Base-by-base conservation (phyloP, 2,888 invertebrate genomes). In the Caenorhabditis afra region DNA sequence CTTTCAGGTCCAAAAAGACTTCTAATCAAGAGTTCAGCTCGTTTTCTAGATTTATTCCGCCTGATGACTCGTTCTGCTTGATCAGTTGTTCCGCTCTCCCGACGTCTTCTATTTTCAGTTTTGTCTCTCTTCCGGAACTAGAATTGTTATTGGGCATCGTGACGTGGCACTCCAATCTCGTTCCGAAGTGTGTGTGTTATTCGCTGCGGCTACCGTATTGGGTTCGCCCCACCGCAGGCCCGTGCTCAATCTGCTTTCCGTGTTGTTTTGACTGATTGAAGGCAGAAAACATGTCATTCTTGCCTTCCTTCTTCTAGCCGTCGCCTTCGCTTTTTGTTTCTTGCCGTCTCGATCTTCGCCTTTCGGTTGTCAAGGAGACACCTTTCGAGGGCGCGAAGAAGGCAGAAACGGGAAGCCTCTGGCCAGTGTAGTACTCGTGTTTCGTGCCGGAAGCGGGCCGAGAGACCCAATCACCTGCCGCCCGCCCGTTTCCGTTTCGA, bases 301-400 rank as follows among this genome's bases (percentile, higher is more conserved):
- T 18, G 35, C 53, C 12, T 52, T 14, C 53, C 10, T 18, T 53
- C 53, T 22, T 7, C n/a, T n/a, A n/a, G 14, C 16, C n/a, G 35
- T 4, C 53, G 7, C 16, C 37, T n/a, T 37, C 10, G 12, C 18
- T 16, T 37, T 16, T 49, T 49, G 49, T 49, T 49, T 49, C 49
- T 49, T 49, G 49, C 49, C 22, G 49, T 22, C 49, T 49, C 49
- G 49, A 49, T 52, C 52, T 29, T 29, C 23, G 12, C 52, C 14
- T 23, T 29, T 47, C 49, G 41, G 67, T 68, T 58, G 67, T 68
- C 67, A 58, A 68, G 67, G 67, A 47, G 58, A 68, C 65, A 14
- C 58, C 11, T 49, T 68, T 16, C 39, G 67, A 41, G 7, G 52
- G 67, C 44, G 50, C 41, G 29, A 68, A 59, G 37, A 37, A 50